Base-by-base conservation (phyloP, 2,888 invertebrate species). In the Amphipoea lucens region DNA sequence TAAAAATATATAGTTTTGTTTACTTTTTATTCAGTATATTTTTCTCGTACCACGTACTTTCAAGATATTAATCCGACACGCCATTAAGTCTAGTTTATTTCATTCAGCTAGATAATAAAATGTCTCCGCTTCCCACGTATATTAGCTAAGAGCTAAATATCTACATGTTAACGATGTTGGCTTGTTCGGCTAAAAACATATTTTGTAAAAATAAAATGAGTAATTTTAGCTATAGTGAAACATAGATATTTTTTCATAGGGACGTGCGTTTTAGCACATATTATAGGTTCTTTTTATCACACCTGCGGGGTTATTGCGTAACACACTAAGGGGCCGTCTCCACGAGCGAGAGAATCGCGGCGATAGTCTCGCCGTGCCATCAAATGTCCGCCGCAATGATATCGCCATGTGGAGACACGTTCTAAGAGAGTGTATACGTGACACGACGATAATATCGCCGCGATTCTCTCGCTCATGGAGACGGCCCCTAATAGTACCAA, bases 41-140 rank as follows among this genome's bases (percentile, higher is more conserved):
- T 82, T 57, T 65, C 36, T 57, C 1, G 2, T 23, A 40, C 29
- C n/a, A 66, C 40, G 29, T 57, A 77, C 7, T 57, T 48, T 12
- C 12, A 23, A 51, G 9, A 77, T 68, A 68, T 68, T 68, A 82
- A 85, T 78, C 67, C 48, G 40, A 14, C 40, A 57, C 68, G 45
- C 74, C 48, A 74, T 84, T 82, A 68, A 20, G 54, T 42, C 65
- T 86, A 74, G 23, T 86, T 69, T 74, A 86, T 72, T 81, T 72
- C 51, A 82, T 78, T 78, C 57, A 73, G 12, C 54, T 17, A 72
- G 45, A 36, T 85, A 70, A 74, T 23, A 62, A 74, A 17, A 68
- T 66, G 68, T 42, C 65, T 72, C 4, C 17, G n/a, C 51, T 14
- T 11, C 86, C 83, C 74, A 86, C 84, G 65, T 29, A 36, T 54